These are phyloP conservation scores for Malurus melanocephalus DNA, from an alignment of 2,113 vertebrate genomes.

Conservation along the genomic window DNA sequence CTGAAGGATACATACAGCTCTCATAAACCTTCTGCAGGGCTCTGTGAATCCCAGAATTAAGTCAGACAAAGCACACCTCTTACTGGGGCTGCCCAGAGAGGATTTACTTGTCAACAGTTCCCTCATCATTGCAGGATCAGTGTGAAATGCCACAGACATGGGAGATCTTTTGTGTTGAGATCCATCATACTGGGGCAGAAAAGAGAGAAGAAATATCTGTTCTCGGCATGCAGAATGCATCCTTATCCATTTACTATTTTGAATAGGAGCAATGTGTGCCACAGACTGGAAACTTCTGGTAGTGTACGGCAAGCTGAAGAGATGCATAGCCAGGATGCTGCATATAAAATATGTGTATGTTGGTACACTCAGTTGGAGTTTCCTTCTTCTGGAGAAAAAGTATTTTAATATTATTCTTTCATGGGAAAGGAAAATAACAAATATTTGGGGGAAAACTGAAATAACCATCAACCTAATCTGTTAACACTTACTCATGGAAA, in stretches of 20 bases:
- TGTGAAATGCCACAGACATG: not conserved
- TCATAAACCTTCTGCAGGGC: not conserved
- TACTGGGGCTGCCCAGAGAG: not conserved
- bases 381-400: not conserved
- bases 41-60: not conserved
- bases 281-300: not conserved
- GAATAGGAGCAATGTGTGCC: not conserved
- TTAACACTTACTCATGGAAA: not conserved
- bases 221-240: accelerated
- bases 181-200: not conserved
- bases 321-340: not conserved
- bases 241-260: not conserved
- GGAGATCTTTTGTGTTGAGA: not conserved
- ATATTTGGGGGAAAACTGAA: not conserved
- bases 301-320: not conserved
- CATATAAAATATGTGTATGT: not conserved
- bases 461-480: not conserved
- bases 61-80: not conserved
- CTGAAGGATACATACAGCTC: not conserved
- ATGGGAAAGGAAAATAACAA: not conserved
- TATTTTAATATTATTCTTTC: not conserved
- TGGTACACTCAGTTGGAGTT: not conserved
- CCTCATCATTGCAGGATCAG: not conserved
- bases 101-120: not conserved
- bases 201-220: not conserved